A percentile compares a stretch with the other conserved stretches of the same genome.
These are phyloP conservation scores for Macropodus opercularis DNA, from an alignment of 2,797 vertebrate species.

Conservation along the genomic window DNA sequence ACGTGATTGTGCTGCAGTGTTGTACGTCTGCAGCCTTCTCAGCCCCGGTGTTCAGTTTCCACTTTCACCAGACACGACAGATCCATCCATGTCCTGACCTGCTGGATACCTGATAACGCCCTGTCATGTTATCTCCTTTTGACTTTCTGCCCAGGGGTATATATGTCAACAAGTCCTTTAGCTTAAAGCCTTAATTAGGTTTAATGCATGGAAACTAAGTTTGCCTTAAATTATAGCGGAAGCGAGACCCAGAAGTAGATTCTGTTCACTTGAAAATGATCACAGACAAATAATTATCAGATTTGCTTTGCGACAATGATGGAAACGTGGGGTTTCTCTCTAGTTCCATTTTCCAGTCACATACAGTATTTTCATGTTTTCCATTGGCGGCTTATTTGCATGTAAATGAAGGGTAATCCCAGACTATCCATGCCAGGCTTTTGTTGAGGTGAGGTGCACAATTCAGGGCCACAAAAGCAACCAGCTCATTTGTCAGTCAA, in stretches of 20 bases:
- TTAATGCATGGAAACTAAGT: neutral
- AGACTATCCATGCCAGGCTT: constrained; percentile 40
- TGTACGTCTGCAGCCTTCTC: constrained; percentile 26
- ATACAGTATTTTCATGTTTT: constrained; percentile 63
- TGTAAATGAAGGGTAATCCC: constrained; percentile 39
- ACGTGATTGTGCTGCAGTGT: constrained; percentile 32
- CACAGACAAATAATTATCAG: neutral
- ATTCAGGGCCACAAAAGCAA: constrained; percentile 22
- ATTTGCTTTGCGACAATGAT: neutral
- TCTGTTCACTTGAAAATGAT: neutral
- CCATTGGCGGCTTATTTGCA: constrained; percentile 49
- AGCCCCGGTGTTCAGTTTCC: constrained; percentile 44
- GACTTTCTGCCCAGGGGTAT: neutral
- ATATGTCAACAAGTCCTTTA: neutral
- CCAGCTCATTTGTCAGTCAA: constrained; percentile 75
- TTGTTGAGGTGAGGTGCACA: neutral
- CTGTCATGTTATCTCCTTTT: neutral
- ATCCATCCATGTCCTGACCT: constrained; percentile 34
- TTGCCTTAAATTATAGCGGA: neutral
- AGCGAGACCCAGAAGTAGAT: no score
- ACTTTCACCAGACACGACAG: constrained; percentile 60
- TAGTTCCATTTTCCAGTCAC: neutral
- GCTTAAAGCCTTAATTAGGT: neutral
- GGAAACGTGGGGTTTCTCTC: neutral
- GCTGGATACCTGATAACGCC: constrained; percentile 22